Evolutionary conservation across 1,140 invertebrate species (phyloP).

Genomic region (Danaus melanippus): DNA sequence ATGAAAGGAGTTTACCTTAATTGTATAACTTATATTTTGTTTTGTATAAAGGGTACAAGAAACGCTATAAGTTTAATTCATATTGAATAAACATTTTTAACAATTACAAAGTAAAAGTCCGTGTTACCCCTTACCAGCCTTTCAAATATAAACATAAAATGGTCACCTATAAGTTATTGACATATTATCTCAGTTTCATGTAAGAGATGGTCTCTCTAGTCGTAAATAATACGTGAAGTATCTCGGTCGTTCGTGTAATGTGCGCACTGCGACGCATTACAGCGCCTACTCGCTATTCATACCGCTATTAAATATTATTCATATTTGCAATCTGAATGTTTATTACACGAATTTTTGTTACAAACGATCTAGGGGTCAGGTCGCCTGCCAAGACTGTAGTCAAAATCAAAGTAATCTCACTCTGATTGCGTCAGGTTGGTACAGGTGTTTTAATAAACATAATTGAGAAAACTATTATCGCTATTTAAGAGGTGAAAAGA

Average conservation of each 20-base stretch:
- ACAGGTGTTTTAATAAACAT: too few species aligned
- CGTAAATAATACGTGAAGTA: constrained; percentile 31
- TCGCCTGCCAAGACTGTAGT: not conserved
- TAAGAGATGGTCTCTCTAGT: constrained; percentile 14
- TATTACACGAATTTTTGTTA: constrained; percentile 18
- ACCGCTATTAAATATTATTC: constrained; percentile 32
- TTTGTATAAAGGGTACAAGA: too few species aligned
- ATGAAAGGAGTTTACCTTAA: not conserved
- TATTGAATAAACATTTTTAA: too few species aligned
- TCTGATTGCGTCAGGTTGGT: not conserved
- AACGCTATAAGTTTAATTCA: too few species aligned
- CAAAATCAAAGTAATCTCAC: not conserved
- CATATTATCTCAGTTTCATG: not conserved
- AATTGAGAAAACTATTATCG: too few species aligned
- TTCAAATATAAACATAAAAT: too few species aligned
- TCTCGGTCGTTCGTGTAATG: constrained; percentile 30
- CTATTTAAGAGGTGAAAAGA: too few species aligned
- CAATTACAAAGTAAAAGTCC: too few species aligned
- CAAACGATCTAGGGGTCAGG: constrained; percentile 7
- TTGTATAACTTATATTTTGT: not conserved
- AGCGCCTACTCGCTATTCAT: constrained; percentile 42
- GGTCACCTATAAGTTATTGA: too few species aligned
- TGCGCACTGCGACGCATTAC: constrained; percentile 38
- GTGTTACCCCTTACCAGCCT: too few species aligned
- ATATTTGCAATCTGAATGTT: constrained; percentile 21